phyloP scores from a whole-genome alignment of 2,888 invertebrate species.

The Aleiodes alternator region DNA sequence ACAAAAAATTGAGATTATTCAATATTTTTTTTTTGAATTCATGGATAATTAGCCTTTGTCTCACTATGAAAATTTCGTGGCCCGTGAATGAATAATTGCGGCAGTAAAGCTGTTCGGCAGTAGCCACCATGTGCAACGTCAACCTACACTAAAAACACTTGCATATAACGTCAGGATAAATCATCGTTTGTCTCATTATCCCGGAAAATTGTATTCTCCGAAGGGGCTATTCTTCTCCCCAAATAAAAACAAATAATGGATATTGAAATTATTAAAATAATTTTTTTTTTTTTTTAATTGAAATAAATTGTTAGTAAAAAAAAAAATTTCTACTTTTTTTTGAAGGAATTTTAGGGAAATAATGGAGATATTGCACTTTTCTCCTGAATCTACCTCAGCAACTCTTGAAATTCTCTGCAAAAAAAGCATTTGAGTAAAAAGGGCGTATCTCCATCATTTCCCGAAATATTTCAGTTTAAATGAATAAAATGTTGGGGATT shows the following conservation, averaged over 20 bases:
- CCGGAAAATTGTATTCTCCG: background rate
- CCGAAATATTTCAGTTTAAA: too few relatives aligned
- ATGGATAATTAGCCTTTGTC: conserved; percentile 58
- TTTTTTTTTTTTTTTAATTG: too few relatives aligned
- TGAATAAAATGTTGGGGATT: too few relatives aligned
- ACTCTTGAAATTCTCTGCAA: too few relatives aligned
- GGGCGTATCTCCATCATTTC: too few relatives aligned
- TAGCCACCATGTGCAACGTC: conserved; percentile 39
- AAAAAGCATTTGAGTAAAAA: too few relatives aligned
- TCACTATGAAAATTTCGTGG: conserved; percentile 48
- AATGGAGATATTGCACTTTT: too few relatives aligned
- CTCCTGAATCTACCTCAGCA: too few relatives aligned
- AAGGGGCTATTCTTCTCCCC: background rate
- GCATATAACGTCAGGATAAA: conserved; percentile 25
- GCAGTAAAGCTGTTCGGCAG: conserved; percentile 55
- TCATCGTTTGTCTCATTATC: conserved; percentile 34
- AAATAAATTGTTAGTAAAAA: too few relatives aligned
- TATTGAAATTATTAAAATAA: background rate
- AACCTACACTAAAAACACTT: conserved; percentile 21
- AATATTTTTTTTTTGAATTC: conserved; percentile 48
- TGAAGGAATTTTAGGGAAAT: too few relatives aligned
- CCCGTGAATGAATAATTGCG: conserved; percentile 57
- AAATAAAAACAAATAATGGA: background rate
- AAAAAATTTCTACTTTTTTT: too few relatives aligned
- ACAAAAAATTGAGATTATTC: background rate